These are phyloP conservation scores for Zaprionus taronus DNA, from an alignment of 1,140 invertebrate genomes.

Conservation along the genomic window DNA sequence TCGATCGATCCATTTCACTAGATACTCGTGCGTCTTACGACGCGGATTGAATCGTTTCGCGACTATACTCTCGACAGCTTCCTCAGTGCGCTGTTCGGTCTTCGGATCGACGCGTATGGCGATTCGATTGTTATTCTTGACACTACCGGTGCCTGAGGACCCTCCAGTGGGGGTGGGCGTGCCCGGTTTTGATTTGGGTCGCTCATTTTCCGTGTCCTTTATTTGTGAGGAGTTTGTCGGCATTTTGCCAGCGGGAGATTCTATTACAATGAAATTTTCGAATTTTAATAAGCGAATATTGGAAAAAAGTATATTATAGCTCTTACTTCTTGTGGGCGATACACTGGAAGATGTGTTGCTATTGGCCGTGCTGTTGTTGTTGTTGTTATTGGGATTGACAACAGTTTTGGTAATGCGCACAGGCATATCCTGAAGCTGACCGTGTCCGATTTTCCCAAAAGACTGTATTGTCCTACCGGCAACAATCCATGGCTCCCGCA, in stretches of 20 bases:
- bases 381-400: conserved; percentile 76
- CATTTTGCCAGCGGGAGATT: conserved; percentile 57
- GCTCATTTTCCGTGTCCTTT: conserved; percentile 72
- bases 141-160: conserved; percentile 26
- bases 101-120: conserved; percentile 76
- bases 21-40: conserved; percentile 90
- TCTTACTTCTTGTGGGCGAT: conserved; percentile 65
- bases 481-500: conserved; percentile 90
- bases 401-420: conserved; percentile 84
- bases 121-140: conserved; percentile 68
- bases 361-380: conserved; percentile 60
- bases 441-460: conserved; percentile 86
- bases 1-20: conserved; percentile 93
- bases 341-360: conserved; percentile 44
- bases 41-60: conserved; percentile 92
- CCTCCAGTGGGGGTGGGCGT: conserved; percentile 45
- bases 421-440: conserved; percentile 83
- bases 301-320: too few relatives aligned
- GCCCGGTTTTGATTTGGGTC: conserved; percentile 61
- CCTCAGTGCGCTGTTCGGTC: conserved; percentile 75
- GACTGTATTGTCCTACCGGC: conserved; percentile 91
- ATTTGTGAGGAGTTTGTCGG: conserved; percentile 56
- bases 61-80: conserved; percentile 90
- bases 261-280: conserved; percentile 16
- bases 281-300: background rate